These are phyloP conservation scores for Phrynocephalus forsythii DNA, from an alignment of 2,797 vertebrate species.

Conservation along the genomic window DNA sequence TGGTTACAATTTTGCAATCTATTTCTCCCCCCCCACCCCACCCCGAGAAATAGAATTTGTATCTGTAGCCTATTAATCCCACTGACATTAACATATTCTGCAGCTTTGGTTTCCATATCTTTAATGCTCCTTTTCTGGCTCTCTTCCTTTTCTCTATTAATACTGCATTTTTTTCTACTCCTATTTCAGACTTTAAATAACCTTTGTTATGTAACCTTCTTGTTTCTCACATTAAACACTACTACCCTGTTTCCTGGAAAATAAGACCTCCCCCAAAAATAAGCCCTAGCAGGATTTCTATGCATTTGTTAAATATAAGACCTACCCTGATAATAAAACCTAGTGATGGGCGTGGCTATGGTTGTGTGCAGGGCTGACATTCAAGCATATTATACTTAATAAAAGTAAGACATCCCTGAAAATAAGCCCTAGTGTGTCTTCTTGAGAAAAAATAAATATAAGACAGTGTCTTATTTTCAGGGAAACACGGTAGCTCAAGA, in stretches of 20 bases:
- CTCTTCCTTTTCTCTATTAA: conserved; percentile 56
- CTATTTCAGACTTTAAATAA: conserved; percentile 41
- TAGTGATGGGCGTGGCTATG: too few relatives aligned
- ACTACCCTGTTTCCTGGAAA: background rate
- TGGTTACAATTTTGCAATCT: conserved; percentile 39
- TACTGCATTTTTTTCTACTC: conserved; percentile 31
- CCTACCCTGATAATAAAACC: too few relatives aligned
- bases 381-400: too few relatives aligned
- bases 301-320: too few relatives aligned
- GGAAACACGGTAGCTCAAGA: too few relatives aligned
- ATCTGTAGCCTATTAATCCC: conserved; percentile 42
- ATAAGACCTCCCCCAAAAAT: too few relatives aligned
- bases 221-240: background rate
- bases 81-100: conserved; percentile 51
- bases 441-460: too few relatives aligned
- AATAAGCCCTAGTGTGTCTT: too few relatives aligned
- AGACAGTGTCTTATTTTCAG: too few relatives aligned
- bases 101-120: conserved; percentile 58
- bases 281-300: too few relatives aligned
- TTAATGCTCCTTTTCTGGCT: conserved; percentile 52
- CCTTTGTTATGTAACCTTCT: conserved; percentile 46
- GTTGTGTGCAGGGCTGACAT: too few relatives aligned
- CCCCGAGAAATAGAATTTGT: conserved; percentile 22
- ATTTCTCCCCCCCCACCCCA: background rate
- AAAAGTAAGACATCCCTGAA: too few relatives aligned